Evolutionary conservation across 2,888 invertebrate genomes (phyloP).

Genomic region (Caenorhabditis doughertyi): DNA sequence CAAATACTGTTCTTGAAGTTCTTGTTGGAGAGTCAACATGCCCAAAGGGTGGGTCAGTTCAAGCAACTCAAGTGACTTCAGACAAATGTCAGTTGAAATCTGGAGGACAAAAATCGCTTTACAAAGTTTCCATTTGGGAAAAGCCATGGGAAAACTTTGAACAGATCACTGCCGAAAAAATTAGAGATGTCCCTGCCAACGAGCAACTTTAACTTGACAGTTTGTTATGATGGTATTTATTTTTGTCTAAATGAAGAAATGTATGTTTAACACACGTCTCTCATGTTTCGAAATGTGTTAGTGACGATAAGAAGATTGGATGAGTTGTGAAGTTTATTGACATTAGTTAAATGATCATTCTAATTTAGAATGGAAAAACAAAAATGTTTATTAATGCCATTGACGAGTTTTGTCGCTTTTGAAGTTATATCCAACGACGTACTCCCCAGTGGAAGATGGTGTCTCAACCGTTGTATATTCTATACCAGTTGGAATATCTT

Average conservation of each 20-base stretch:
- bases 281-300: neutral
- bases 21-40: conserved; percentile 70
- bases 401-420: too few species aligned
- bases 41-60: conserved; percentile 46
- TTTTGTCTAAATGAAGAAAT: neutral
- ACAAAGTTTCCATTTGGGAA: conserved; percentile 70
- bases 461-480: too few species aligned
- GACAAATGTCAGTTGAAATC: conserved; percentile 64
- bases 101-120: conserved; percentile 63
- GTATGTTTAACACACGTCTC: neutral
- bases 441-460: too few species aligned
- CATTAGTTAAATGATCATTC: neutral
- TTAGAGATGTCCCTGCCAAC: conserved; percentile 63
- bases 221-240: neutral
- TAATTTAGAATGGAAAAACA: too few species aligned
- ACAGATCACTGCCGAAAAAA: conserved; percentile 66
- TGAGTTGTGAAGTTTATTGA: neutral
- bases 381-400: too few species aligned
- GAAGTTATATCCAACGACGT: too few species aligned
- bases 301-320: neutral
- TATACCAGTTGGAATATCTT: too few species aligned
- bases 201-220: conserved; percentile 59
- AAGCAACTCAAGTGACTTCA: conserved; percentile 42
- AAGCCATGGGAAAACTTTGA: conserved; percentile 75
- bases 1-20: conserved; percentile 65